Evolutionary conservation across 2,888 invertebrate genomes (phyloP).

Genomic region (Eupelmus urozonus): DNA sequence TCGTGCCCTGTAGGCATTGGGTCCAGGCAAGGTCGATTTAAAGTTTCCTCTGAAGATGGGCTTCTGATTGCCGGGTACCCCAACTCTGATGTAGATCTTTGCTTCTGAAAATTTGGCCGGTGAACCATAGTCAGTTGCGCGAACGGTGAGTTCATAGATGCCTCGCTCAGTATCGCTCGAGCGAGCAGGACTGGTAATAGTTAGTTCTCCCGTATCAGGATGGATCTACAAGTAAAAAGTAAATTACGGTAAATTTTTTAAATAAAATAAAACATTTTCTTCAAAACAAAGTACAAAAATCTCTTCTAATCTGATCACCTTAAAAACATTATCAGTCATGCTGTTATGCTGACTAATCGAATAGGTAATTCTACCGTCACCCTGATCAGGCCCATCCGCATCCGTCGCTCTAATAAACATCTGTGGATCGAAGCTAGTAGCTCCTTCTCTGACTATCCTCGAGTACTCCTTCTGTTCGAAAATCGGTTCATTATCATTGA

Average conservation of each 20-base stretch:
- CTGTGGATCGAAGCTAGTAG: slow-evolving; percentile 87
- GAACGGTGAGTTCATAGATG: slow-evolving; percentile 84
- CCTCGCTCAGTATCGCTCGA: slow-evolving; percentile 87
- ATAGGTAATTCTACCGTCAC: slow-evolving; percentile 84
- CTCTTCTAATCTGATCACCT: slow-evolving; percentile 63
- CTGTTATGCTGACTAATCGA: slow-evolving; percentile 84
- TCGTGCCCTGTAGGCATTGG: slow-evolving; percentile 85
- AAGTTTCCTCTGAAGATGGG: slow-evolving; percentile 88
- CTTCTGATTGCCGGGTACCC: slow-evolving; percentile 88
- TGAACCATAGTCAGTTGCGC: slow-evolving; percentile 85
- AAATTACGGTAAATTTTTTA: background rate
- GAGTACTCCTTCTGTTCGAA: slow-evolving; percentile 86
- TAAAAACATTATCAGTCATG: slow-evolving; percentile 80
- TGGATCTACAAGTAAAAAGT: slow-evolving; percentile 78
- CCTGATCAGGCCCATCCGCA: slow-evolving; percentile 85
- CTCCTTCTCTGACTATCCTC: slow-evolving; percentile 87
- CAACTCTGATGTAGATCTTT: slow-evolving; percentile 84
- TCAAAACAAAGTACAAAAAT: too few relatives aligned
- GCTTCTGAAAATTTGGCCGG: slow-evolving; percentile 84
- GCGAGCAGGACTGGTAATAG: slow-evolving; percentile 81
- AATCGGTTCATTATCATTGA: slow-evolving; percentile 87
- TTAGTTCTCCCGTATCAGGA: slow-evolving; percentile 85
- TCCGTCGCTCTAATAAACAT: slow-evolving; percentile 88
- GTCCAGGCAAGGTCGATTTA: slow-evolving; percentile 81
- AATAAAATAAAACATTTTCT: too few relatives aligned